Evolutionary conservation across 2,888 invertebrate species (phyloP).

Genomic region (Campaea margaritaria): DNA sequence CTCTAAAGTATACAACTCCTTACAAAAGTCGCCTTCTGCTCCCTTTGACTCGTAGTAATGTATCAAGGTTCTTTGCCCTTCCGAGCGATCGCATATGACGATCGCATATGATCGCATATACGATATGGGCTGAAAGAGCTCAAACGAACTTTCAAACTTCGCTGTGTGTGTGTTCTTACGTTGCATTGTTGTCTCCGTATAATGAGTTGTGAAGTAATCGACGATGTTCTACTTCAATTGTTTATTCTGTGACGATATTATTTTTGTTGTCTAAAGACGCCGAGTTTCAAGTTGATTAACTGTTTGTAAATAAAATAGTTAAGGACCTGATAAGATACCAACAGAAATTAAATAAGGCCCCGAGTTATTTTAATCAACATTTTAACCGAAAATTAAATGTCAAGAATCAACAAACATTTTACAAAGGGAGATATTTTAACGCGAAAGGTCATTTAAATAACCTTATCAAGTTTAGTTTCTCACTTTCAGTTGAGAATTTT

Average conservation of each 20-base stretch:
- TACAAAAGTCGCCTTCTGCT: constrained; percentile 20
- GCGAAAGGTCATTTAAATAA: neutral
- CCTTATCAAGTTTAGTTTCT: neutral
- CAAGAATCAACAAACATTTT: neutral
- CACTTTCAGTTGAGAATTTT: too few relatives aligned
- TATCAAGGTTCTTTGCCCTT: neutral
- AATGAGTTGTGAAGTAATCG: constrained; percentile 1
- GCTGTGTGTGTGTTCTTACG: neutral
- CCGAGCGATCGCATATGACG: constrained; percentile 2
- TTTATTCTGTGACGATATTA: neutral
- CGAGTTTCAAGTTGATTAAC: neutral
- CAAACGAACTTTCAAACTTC: neutral
- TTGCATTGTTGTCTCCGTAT: neutral
- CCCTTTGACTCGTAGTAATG: constrained; percentile 12
- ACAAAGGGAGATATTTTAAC: neutral
- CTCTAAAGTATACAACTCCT: constrained; percentile 23
- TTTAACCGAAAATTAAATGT: neutral
- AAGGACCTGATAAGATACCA: neutral
- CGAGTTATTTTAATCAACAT: neutral
- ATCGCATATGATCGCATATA: neutral
- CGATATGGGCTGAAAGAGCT: too few relatives aligned
- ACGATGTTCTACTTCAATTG: neutral
- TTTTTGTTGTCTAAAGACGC: neutral
- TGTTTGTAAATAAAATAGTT: neutral
- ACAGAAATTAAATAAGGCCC: neutral